These are phyloP conservation scores for Parochlus steinenii DNA, from an alignment of 2,888 invertebrate genomes.

Conservation along the genomic window DNA sequence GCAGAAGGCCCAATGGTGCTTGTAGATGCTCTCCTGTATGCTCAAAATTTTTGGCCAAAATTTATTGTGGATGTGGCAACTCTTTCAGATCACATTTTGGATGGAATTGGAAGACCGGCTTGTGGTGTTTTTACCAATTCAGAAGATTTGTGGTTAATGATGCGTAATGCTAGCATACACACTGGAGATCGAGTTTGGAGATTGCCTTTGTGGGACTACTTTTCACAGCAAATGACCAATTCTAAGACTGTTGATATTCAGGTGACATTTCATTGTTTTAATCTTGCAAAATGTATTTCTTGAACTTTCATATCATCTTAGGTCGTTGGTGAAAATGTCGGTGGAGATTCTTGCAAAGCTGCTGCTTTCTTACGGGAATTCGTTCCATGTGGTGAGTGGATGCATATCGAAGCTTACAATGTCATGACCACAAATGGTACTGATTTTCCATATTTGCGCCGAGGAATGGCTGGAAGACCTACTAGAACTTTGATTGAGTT, in stretches of 20 bases:
- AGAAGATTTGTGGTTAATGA: constrained; percentile 45
- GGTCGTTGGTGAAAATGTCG: constrained; percentile 35
- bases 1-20: constrained; percentile 58
- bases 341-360: constrained; percentile 49
- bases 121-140: constrained; percentile 58
- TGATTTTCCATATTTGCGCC: constrained; percentile 40
- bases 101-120: constrained; percentile 45
- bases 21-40: constrained; percentile 61
- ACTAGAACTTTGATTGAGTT: constrained; percentile 59
- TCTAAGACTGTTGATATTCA: constrained; percentile 33
- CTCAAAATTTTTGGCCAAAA: constrained; percentile 52
- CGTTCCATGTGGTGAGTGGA: constrained; percentile 53
- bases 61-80: constrained; percentile 63
- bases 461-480: constrained; percentile 62
- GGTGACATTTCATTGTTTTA: no score
- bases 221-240: constrained; percentile 39
- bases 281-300: no score
- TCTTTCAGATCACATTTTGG: constrained; percentile 46
- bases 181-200: constrained; percentile 70
- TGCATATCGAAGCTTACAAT: constrained; percentile 67
- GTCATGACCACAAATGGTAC: constrained; percentile 50
- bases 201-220: constrained; percentile 66
- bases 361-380: constrained; percentile 63
- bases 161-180: constrained; percentile 48
- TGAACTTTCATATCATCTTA: no score